A percentile compares a stretch with the other conserved stretches of the same genome.
phyloP scores from a whole-genome alignment of 2,888 invertebrate species.

The Eristalis pertinax region DNA sequence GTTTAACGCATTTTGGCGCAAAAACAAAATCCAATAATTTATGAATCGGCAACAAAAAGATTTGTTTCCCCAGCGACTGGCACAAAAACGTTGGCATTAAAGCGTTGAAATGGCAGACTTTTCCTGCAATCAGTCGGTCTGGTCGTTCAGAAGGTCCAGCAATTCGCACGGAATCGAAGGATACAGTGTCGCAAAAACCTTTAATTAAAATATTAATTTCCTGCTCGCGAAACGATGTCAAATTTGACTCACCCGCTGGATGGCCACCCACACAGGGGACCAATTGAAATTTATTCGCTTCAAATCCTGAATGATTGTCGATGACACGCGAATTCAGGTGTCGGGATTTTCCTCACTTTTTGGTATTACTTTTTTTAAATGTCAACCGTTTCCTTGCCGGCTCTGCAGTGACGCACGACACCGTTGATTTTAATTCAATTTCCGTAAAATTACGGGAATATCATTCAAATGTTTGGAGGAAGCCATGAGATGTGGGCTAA shows the following conservation, averaged over 20 bases:
- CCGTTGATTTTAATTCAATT: neutral
- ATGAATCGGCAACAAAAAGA: no score
- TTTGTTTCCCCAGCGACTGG: no score
- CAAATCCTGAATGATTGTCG: neutral
- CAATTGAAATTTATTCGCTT: neutral
- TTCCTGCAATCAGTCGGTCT: no score
- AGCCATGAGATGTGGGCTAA: neutral
- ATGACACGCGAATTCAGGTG: neutral
- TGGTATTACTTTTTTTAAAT: no score
- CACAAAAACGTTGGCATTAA: no score
- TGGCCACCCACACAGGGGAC: neutral
- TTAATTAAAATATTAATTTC: constrained; percentile 4
- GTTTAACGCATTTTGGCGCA: no score
- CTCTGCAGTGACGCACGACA: neutral
- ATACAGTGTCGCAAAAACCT: neutral
- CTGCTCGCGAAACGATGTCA: neutral
- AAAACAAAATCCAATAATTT: no score
- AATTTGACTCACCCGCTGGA: neutral
- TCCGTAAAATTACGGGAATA: neutral
- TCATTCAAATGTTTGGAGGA: neutral
- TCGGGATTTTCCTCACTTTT: neutral
- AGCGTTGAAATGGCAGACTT: no score
- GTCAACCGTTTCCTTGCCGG: no score
- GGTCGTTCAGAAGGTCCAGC: neutral
- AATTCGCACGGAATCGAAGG: neutral